Evolutionary conservation across 2,888 invertebrate genomes (phyloP), one percentile per base, ranked within the genome.

Genomic region (Hyposoter didymator): DNA sequence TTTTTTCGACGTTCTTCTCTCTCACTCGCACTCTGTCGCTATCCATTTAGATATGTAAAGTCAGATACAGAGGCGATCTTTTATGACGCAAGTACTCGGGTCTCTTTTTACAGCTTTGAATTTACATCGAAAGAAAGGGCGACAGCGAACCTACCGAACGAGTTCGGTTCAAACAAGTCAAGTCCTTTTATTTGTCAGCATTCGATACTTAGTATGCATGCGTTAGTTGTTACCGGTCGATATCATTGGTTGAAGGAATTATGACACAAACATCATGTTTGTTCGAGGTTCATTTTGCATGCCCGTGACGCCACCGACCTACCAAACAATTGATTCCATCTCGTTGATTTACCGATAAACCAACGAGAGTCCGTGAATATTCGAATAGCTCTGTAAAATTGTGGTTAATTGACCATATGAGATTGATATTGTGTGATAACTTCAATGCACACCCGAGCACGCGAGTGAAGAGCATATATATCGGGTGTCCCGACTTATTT

Each of bases 361-460:
- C 81, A 72, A 59, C 19, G 66, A 28, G 64, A 67, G 8, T 59
- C 28, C n/a, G 55, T 59, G 28, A 28, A 62, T 62, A 7, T 74
- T 17, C 52, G 39, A 79, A 74, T 69, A 55, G 79, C 79, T 79
- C 52, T 82, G 76, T 82, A 70, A 81, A 52, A 78, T 73, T 69
- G 76, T 80, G 73, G 82, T 87, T 87, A 82, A 87, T 87, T 82
- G 82, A 84, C 76, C 69, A 66, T 32, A 19, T n/a, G 74, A 45
- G 43, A 75, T 52, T 55, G 52, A 52, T 55, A 22, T 35, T 55
- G 72, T 52, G 55, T 39, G 52, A 39, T 59, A 62, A 70, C 43
- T 74, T 69, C 28, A 3, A 69, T 45, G 14, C 43, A 43, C 45
- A 22, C 59, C 14, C 28, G 59, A 28, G 59, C 22, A 28, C 59